Percentiles rank a stretch among this genome's conserved stretches.
phyloP scores from a whole-genome alignment of 2,797 vertebrate genomes.

The Ctenochaetus hawaiiensis region DNA sequence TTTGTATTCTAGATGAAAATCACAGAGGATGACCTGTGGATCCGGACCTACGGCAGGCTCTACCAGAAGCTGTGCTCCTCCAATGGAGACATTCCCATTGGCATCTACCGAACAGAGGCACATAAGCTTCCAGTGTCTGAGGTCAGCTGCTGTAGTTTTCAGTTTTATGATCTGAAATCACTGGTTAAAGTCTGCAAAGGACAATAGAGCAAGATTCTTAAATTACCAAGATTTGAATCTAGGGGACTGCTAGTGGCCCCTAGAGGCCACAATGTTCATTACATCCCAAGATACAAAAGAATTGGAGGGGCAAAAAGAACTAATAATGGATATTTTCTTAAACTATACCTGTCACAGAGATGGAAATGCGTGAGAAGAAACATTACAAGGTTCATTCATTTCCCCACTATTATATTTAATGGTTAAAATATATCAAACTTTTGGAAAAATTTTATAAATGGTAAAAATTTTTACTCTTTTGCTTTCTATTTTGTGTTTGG shows the following conservation, averaged over 20 bases:
- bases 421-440: background rate
- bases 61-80: conserved; percentile 91
- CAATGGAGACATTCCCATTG: conserved; percentile 89
- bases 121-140: conserved; percentile 87
- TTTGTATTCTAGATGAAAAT: conserved; percentile 86
- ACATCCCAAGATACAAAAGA: background rate
- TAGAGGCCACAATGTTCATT: conserved; percentile 11
- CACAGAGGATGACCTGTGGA: conserved; percentile 90
- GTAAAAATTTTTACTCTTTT: background rate
- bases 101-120: conserved; percentile 89
- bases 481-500: background rate
- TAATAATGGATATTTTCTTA: background rate
- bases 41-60: conserved; percentile 88
- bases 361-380: background rate
- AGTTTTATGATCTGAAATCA: background rate
- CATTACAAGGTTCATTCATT: background rate
- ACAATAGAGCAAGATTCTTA: background rate
- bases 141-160: conserved; percentile 67
- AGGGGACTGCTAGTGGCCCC: background rate
- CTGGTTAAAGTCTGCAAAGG: background rate
- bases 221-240: background rate
- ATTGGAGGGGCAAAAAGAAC: background rate
- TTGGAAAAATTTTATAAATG: background rate
- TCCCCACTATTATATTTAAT: background rate
- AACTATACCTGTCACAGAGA: background rate